A percentile compares a stretch with the other conserved stretches of the same genome.
phyloP scores from a whole-genome alignment of 2,797 vertebrate species.

The Karalla daura region DNA sequence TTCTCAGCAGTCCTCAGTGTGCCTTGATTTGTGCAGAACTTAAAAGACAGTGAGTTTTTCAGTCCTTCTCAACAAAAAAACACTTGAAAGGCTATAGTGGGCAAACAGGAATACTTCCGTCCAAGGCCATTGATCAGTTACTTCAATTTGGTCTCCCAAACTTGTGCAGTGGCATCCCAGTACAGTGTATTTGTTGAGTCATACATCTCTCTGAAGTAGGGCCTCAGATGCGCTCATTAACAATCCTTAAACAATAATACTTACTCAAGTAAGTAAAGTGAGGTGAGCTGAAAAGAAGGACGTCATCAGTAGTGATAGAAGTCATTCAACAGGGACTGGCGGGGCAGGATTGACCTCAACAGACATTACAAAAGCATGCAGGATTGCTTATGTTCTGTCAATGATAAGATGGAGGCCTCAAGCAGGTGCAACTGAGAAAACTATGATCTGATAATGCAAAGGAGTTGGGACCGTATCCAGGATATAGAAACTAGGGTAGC shows the following conservation, averaged over 20 bases:
- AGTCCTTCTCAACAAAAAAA: constrained; percentile 27
- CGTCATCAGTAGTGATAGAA: constrained; percentile 19
- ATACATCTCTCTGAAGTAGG: constrained; percentile 3
- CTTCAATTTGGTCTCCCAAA: constrained; percentile 24
- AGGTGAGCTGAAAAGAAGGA: constrained; percentile 21
- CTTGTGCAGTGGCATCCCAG: constrained; percentile 13
- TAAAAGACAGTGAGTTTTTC: constrained; percentile 24
- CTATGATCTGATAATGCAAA: constrained; percentile 19
- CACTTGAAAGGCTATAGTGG: constrained; percentile 26
- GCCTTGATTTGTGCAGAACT: constrained; percentile 17
- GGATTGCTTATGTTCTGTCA: constrained; percentile 41
- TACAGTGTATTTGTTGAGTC: constrained; percentile 21
- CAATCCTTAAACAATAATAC: constrained; percentile 33
- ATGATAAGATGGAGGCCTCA: constrained; percentile 21
- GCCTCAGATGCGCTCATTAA: constrained; percentile 18
- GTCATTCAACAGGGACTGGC: constrained; percentile 33
- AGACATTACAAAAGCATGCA: constrained; percentile 59
- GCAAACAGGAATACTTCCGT: constrained; percentile 24
- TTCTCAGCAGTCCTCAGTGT: constrained; percentile 9
- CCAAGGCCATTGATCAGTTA: constrained; percentile 43
- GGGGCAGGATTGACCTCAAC: constrained; percentile 15
- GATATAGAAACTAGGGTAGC: constrained; percentile 10
- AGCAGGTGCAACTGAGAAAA: constrained; percentile 35
- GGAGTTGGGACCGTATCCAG: constrained; percentile 12
- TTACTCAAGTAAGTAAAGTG: not conserved